Conservation (phyloP, 2,113 vertebrate species). For the Elephas maximus region DNA sequence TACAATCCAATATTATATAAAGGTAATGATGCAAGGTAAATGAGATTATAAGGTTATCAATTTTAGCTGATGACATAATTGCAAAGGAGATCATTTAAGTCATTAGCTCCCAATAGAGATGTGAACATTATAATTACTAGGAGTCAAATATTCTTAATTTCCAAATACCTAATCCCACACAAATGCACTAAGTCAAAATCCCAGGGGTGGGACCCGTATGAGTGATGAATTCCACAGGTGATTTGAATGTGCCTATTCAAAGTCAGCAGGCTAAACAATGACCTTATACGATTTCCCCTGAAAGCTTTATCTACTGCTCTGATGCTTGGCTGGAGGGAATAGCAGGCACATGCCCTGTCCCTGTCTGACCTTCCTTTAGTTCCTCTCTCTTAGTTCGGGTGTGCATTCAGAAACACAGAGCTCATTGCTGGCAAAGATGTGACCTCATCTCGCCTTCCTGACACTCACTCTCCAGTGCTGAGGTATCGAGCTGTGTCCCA, state of each 20-base stretch:
- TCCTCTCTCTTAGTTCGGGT: not conserved
- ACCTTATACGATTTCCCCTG: no score
- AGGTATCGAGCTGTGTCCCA: not conserved
- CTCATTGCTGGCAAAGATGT: not conserved
- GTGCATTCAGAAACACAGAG: fast-evolving
- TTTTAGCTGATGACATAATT: not conserved
- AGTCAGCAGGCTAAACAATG: not conserved
- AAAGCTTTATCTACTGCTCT: not conserved
- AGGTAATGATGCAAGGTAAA: not conserved
- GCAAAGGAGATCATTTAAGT: slow-evolving; percentile 25
- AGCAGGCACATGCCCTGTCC: fast-evolving
- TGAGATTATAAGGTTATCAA: not conserved
- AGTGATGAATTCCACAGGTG: not conserved
- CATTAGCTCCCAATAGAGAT: not conserved
- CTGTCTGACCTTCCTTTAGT: not conserved
- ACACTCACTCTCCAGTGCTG: not conserved
- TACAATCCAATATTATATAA: not conserved
- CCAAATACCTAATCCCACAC: not conserved
- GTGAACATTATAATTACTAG: not conserved
- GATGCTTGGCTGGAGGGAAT: not conserved
- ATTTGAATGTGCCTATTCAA: not conserved
- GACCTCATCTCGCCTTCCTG: not conserved
- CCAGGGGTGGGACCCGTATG: not conserved
- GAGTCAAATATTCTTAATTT: not conserved
- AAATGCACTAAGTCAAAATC: not conserved